Conservation (phyloP, 2,113 vertebrate species). For the Corapipo altera region DNA sequence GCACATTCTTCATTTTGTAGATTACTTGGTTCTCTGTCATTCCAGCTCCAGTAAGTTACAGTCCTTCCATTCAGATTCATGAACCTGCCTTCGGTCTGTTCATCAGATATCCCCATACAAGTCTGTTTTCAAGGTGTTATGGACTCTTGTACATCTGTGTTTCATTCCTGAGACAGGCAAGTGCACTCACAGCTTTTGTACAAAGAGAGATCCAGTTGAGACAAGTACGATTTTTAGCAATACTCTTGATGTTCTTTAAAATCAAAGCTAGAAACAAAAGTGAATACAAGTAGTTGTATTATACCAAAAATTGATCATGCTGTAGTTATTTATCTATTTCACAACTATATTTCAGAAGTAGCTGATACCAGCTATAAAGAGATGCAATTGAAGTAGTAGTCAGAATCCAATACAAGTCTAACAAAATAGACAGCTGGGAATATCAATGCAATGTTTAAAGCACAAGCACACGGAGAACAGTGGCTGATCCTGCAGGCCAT, state of each 20-base stretch:
- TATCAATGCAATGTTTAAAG: background rate
- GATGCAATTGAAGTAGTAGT: background rate
- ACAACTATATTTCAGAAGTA: background rate
- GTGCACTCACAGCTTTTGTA: background rate
- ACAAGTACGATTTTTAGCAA: background rate
- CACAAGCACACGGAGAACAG: background rate
- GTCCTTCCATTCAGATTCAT: background rate
- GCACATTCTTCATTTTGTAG: background rate
- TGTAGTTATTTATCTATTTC: background rate
- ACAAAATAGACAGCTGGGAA: background rate
- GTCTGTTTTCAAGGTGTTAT: background rate
- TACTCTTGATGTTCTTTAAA: background rate
- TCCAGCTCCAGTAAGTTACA: background rate
- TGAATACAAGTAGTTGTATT: background rate
- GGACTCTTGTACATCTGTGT: background rate
- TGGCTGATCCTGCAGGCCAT: background rate
- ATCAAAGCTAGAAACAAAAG: background rate
- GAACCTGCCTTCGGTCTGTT: slow-evolving; percentile 3
- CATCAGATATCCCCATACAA: background rate
- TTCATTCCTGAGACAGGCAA: background rate
- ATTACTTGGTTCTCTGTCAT: background rate
- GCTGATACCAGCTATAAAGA: background rate
- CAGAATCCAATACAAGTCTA: background rate
- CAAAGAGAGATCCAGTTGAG: background rate
- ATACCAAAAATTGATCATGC: background rate